Conservation (phyloP, 2,888 invertebrate species). For the Dicyrtomina minuta region DNA sequence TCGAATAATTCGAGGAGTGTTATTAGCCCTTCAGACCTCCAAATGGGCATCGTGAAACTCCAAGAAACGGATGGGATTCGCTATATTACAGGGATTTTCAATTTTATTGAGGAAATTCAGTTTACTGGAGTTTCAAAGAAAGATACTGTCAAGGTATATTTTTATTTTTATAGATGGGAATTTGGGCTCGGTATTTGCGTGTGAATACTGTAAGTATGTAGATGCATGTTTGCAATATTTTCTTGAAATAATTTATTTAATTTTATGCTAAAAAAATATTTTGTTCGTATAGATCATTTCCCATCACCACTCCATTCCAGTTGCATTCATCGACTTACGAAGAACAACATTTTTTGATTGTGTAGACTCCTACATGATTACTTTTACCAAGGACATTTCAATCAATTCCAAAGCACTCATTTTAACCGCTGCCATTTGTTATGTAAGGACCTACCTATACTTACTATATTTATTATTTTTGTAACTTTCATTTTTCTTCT, state of each 20-base stretch:
- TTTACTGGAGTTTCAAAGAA: conserved; percentile 5
- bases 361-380: conserved; percentile 16
- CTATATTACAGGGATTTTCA: neutral
- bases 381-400: conserved; percentile 10
- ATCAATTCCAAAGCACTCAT: conserved; percentile 16
- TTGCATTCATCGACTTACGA: conserved; percentile 12
- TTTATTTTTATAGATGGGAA: no score
- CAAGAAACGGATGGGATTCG: neutral
- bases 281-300: conserved; percentile 15
- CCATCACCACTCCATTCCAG: neutral
- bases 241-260: neutral
- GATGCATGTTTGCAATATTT: neutral
- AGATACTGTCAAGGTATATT: conserved; percentile 12
- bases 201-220: no score
- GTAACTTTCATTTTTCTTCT: no score
- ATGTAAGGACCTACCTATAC: neutral
- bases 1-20: no score
- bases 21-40: no score
- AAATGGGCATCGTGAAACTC: conserved; percentile 15
- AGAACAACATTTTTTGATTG: conserved; percentile 5
- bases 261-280: neutral
- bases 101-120: neutral
- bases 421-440: conserved; percentile 7
- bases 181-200: no score
- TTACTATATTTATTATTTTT: no score